These are phyloP conservation scores for Cryptotermes secundus DNA, from an alignment of 1,140 invertebrate genomes.

Conservation along the genomic window DNA sequence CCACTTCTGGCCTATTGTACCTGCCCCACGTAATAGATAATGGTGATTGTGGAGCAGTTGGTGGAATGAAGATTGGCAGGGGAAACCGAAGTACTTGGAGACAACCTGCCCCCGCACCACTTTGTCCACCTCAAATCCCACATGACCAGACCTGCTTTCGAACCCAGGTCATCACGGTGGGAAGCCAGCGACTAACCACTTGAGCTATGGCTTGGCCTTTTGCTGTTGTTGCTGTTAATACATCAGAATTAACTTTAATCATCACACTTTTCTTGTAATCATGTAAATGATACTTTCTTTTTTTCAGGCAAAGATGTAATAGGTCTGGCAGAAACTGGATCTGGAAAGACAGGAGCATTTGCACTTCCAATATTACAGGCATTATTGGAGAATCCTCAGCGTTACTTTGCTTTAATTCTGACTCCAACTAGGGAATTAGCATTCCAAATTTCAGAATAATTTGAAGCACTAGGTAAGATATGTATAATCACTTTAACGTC, in stretches of 20 bases:
- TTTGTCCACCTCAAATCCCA: no score
- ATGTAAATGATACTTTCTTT: neutral
- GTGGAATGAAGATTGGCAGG: no score
- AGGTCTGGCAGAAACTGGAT: slow-evolving; percentile 95
- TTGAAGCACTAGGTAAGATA: slow-evolving; percentile 81
- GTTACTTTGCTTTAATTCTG: slow-evolving; percentile 91
- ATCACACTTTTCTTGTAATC: neutral
- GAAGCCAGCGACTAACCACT: no score
- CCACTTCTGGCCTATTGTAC: no score
- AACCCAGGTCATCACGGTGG: no score
- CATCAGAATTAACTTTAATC: neutral
- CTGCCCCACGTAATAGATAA: no score
- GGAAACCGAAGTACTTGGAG: no score
- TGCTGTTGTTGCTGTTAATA: neutral
- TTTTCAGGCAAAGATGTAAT: slow-evolving; percentile 84
- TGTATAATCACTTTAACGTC: no score
- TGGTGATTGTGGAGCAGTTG: no score
- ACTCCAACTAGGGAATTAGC: slow-evolving; percentile 98
- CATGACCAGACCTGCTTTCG: no score
- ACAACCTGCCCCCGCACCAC: no score
- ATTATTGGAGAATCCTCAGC: slow-evolving; percentile 85
- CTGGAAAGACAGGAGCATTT: slow-evolving; percentile 97
- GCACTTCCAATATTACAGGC: slow-evolving; percentile 93
- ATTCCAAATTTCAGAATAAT: slow-evolving; percentile 94
- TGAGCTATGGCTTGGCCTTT: neutral